phyloP scores from a whole-genome alignment of 2,888 invertebrate species.

The Orthosia cruda region DNA sequence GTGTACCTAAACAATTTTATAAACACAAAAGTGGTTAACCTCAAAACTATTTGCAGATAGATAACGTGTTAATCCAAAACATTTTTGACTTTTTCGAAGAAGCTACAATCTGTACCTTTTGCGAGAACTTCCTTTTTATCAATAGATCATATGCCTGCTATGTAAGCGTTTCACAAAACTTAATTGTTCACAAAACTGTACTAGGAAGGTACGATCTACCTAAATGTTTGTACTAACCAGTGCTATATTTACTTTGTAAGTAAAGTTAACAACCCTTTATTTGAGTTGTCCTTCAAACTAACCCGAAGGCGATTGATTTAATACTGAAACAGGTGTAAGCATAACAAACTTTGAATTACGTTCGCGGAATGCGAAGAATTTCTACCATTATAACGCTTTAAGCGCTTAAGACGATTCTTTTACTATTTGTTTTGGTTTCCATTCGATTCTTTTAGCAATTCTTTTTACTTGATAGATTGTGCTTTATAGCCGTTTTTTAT shows the following conservation, averaged over 20 bases:
- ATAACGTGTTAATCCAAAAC: background rate
- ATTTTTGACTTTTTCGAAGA: background rate
- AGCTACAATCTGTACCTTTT: background rate
- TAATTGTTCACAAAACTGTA: conserved; percentile 7
- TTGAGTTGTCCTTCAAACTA: conserved; percentile 31
- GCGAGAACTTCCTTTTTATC: background rate
- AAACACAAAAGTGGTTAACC: conserved; percentile 10
- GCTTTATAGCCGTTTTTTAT: conserved; percentile 56
- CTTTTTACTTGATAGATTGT: conserved; percentile 33
- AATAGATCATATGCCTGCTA: background rate
- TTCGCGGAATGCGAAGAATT: background rate
- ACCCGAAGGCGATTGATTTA: conserved; percentile 37
- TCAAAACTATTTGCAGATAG: background rate
- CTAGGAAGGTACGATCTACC: background rate
- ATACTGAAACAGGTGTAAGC: conserved; percentile 37
- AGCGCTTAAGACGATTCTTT: conserved; percentile 22
- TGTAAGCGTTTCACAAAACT: background rate
- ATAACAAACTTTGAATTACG: conserved; percentile 23
- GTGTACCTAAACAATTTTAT: background rate
- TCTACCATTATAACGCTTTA: conserved; percentile 1
- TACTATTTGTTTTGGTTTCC: conserved; percentile 34
- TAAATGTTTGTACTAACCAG: conserved; percentile 20
- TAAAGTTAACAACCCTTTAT: conserved; percentile 29
- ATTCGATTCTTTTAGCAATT: conserved; percentile 33
- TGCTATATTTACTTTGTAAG: conserved; percentile 29